Evolutionary conservation across 2,797 vertebrate species (phyloP).

Genomic region (Neosalanx taihuensis): DNA sequence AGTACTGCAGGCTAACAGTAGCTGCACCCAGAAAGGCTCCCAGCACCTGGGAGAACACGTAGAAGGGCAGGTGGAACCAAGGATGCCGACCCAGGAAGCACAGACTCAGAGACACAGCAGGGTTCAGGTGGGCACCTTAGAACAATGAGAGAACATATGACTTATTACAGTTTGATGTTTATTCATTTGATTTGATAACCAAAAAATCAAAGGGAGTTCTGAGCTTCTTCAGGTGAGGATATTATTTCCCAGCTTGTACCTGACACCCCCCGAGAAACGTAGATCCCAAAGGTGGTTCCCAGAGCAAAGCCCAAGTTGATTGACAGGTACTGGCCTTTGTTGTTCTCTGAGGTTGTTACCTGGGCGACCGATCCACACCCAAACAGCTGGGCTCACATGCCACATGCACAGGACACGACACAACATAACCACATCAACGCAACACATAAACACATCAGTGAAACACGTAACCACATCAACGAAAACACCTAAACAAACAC

Average conservation of each 20-base stretch:
- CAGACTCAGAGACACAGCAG: constrained; percentile 79
- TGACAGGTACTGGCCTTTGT: constrained; percentile 73
- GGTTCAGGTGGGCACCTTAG: constrained; percentile 91
- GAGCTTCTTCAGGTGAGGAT: no score
- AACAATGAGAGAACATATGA: neutral
- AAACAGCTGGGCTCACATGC: constrained; percentile 64
- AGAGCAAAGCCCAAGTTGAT: constrained; percentile 77
- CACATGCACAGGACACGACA: neutral
- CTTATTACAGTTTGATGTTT: neutral
- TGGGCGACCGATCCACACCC: constrained; percentile 77
- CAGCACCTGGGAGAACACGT: constrained; percentile 78
- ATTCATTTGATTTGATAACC: neutral
- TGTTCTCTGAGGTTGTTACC: constrained; percentile 65
- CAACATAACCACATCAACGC: neutral
- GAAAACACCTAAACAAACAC: neutral
- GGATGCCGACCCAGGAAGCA: constrained; percentile 78
- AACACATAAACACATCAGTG: neutral
- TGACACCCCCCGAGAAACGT: constrained; percentile 70
- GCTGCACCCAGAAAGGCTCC: constrained; percentile 83
- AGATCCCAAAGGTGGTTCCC: constrained; percentile 72
- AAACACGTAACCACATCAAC: neutral
- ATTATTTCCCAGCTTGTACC: constrained; percentile 48
- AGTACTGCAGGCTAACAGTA: constrained; percentile 76
- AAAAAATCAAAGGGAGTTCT: neutral
- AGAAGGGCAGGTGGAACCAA: constrained; percentile 78